Percentiles rank a stretch among this genome's conserved stretches.
Evolutionary conservation across 1,140 invertebrate genomes (phyloP).

Genomic region (Branchinecta lindahli): DNA sequence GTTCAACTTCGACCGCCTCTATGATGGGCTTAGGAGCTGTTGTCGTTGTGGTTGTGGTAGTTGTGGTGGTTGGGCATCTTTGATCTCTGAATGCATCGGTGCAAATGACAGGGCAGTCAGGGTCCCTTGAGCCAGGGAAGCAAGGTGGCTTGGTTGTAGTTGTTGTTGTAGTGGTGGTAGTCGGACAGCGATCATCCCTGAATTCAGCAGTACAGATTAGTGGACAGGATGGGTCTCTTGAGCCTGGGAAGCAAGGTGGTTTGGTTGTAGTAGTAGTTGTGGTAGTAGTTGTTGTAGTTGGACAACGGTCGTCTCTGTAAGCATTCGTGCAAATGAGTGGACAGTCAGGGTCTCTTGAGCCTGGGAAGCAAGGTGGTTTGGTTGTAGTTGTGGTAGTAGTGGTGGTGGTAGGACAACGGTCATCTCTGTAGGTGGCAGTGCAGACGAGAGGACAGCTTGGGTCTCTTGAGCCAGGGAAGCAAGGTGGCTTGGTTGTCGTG

Average conservation of each 20-base stretch:
- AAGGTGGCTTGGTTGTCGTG: slow-evolving; percentile 2
- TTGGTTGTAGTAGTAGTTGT: neutral
- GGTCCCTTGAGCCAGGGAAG: neutral
- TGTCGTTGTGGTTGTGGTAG: neutral
- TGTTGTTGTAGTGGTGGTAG: neutral
- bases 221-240: slow-evolving; percentile 4
- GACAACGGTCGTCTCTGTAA: neutral
- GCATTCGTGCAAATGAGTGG: neutral
- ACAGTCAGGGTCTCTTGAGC: neutral
- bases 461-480: slow-evolving; percentile 6
- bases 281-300: neutral
- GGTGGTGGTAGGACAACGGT: neutral
- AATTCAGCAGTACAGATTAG: neutral
- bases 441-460: neutral
- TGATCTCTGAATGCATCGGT: neutral
- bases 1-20: neutral
- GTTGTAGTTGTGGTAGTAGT: slow-evolving; percentile 2
- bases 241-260: slow-evolving; percentile 4
- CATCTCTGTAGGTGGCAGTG: neutral
- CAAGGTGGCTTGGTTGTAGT: slow-evolving; percentile 5
- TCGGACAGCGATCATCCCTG: neutral
- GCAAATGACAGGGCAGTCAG: neutral
- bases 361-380: neutral
- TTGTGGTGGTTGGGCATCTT: neutral
- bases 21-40: neutral